Conservation (phyloP, 2,113 vertebrate species). For the human (Homo sapiens) region DNA sequence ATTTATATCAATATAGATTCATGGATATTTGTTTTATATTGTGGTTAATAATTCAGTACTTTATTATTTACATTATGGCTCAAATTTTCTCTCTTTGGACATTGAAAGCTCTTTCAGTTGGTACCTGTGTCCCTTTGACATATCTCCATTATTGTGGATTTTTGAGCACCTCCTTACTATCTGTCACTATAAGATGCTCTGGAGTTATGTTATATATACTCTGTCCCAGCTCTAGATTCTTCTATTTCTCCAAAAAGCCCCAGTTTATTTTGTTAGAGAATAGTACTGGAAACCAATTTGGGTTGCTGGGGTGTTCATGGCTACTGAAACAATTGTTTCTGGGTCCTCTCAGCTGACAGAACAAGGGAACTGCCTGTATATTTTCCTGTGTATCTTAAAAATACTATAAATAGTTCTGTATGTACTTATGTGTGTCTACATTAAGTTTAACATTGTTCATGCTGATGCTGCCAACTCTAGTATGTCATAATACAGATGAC, state of each 20-base stretch:
- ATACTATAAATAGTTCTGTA: neutral
- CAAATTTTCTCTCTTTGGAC: neutral
- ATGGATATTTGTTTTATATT: neutral
- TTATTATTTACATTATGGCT: no score
- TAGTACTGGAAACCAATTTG: neutral
- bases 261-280: neutral
- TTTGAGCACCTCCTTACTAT: neutral
- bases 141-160: neutral
- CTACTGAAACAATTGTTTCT: neutral
- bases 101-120: neutral
- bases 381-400: neutral
- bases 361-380: neutral
- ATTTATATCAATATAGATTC: neutral
- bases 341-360: neutral
- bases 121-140: neutral
- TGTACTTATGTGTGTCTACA: neutral
- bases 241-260: neutral
- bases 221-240: neutral
- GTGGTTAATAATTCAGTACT: neutral
- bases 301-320: neutral
- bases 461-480: neutral
- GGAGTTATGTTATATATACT: neutral
- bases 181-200: neutral
- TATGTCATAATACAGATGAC: neutral
- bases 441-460: neutral